Conservation (phyloP, 2,113 vertebrate species). For the Numenius arquata region DNA sequence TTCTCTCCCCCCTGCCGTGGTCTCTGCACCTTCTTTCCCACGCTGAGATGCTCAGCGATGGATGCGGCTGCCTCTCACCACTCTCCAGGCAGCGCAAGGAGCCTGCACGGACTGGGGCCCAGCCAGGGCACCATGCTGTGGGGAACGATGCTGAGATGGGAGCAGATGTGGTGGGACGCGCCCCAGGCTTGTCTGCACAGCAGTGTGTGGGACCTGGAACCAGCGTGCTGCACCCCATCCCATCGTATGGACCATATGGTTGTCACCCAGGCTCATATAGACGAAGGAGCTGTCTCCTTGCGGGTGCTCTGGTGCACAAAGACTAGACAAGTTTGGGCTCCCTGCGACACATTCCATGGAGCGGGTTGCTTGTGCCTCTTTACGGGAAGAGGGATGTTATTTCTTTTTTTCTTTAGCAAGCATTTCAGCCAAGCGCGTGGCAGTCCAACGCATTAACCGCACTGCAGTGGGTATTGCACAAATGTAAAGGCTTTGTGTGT, state of each 20-base stretch:
- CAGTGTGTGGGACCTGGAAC: fast-evolving
- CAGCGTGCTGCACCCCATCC: not conserved
- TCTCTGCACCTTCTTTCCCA: constrained; percentile 39
- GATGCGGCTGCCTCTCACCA: not conserved
- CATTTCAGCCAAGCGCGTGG: not conserved
- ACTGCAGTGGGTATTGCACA: not conserved
- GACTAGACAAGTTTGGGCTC: too few relatives aligned
- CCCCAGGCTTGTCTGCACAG: not conserved
- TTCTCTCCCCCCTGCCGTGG: fast-evolving
- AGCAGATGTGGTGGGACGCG: fast-evolving
- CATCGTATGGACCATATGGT: fast-evolving
- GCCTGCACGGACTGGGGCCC: not conserved
- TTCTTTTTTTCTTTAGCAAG: not conserved
- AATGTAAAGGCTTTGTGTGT: fast-evolving
- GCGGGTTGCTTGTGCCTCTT: not conserved
- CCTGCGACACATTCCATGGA: fast-evolving
- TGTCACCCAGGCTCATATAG: not conserved
- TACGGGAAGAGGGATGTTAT: not conserved
- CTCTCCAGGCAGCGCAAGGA: not conserved
- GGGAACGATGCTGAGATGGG: fast-evolving
- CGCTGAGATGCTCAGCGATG: not conserved
- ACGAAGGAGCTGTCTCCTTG: not conserved
- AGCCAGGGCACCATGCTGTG: fast-evolving
- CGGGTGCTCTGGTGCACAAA: not conserved
- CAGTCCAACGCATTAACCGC: fast-evolving